Evolutionary conservation across 2,797 vertebrate genomes (phyloP), one percentile per base, ranked within the genome.

Genomic region (Tangara arthus): DNA sequence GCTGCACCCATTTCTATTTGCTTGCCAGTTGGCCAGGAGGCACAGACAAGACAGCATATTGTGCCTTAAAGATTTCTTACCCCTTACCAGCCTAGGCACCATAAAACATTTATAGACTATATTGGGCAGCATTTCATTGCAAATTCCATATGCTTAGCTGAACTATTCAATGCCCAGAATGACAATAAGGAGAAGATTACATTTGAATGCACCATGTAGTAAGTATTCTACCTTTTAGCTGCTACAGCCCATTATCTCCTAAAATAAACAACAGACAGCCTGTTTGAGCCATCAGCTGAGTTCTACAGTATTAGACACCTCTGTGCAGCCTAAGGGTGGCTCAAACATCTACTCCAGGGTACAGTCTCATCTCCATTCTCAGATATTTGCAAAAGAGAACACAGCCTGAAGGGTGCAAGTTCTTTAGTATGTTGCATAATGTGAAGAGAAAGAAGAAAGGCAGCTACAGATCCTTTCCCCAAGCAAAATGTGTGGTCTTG

Each of bases 101-200:
- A 42, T 93, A 83, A 96, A 95, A 93, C 90, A 88, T 92, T 88
- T 91, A 81, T 12, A 47, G 42, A 85, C 44, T 75, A 35, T 72
- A 95, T 56, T 60, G 76, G 65, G 28, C 93, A 66, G 32, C 57
- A 59, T 76, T 96, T 93, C 61, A 69, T 73, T 89, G 47, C 66
- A 69, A 91, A 87, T 95, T 95, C 87, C 93, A 63, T 91, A 94
- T 89, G 92, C 57, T 94, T 87, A 81, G 82, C 77, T 83, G 82
- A 95, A 91, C 84, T 91, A 55, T 35, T 89, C 87, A 95, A 60
- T 72, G 82, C 84, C 87, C 50, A 83, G 68, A 89, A 95, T 78
- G 73, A 85, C 76, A 95, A 93, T 92, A 87, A 95, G 82, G 39
- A 90, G 60, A 77, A 85, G 61, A 93, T 86, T 85, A 81, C 72